These are phyloP conservation scores for Sitophilus oryzae DNA, from an alignment of 1,140 invertebrate species.

Conservation along the genomic window DNA sequence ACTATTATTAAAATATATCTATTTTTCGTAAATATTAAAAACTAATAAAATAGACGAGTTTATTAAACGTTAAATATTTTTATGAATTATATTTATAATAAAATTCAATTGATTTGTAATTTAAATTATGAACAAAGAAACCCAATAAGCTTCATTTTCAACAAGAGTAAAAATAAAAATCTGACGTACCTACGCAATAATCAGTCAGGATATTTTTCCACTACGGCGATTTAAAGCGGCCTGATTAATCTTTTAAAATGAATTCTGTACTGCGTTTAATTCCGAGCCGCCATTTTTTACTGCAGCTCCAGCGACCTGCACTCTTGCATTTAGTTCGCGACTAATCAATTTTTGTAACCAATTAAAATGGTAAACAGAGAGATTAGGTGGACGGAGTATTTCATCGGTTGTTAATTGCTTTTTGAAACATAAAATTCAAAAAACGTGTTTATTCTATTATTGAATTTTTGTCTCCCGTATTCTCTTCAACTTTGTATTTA, in stretches of 20 bases:
- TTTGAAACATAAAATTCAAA: too few species aligned
- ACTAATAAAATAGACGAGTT: too few species aligned
- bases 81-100: too few species aligned
- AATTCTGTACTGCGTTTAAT: background rate
- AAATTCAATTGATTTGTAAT: too few species aligned
- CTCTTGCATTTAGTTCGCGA: background rate
- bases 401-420: background rate
- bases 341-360: background rate
- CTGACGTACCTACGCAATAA: background rate
- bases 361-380: background rate
- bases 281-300: background rate
- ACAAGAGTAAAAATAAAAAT: background rate
- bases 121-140: background rate
- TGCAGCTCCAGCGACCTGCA: background rate
- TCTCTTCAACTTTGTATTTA: too few species aligned
- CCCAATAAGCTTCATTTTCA: background rate
- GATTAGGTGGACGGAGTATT: background rate
- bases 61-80: too few species aligned
- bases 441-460: too few species aligned
- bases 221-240: background rate
- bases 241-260: background rate
- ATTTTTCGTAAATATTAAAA: too few species aligned
- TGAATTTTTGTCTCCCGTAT: too few species aligned
- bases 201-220: background rate
- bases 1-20: too few species aligned